phyloP scores from a whole-genome alignment of 1,140 invertebrate species.

The Pomacea maculata region DNA sequence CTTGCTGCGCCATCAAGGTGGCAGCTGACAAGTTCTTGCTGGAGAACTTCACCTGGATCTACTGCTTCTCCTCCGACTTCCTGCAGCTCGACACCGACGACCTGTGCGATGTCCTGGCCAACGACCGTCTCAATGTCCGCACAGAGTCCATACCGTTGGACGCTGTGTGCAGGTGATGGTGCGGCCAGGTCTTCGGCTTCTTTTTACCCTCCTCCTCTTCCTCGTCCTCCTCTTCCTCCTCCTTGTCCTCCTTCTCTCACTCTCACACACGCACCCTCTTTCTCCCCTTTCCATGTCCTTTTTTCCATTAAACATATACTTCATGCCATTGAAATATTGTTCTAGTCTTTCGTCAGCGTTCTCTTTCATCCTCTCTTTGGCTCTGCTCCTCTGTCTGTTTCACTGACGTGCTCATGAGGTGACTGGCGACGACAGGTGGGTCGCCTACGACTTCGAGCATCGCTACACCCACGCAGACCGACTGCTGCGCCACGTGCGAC shows the following conservation, averaged over 20 bases:
- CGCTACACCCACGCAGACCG: constrained; percentile 77
- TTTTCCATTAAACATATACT: no score
- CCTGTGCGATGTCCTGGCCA: constrained; percentile 92
- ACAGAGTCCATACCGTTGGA: constrained; percentile 91
- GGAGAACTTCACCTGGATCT: constrained; percentile 70
- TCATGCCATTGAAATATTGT: no score
- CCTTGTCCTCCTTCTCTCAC: no score
- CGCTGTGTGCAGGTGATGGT: constrained; percentile 72
- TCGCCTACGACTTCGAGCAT: constrained; percentile 93
- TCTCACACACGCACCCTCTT: no score
- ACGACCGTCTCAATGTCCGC: constrained; percentile 94
- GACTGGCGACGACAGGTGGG: constrained; percentile 82
- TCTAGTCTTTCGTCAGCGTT: no score
- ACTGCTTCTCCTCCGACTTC: constrained; percentile 83
- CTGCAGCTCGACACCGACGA: constrained; percentile 89
- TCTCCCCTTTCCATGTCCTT: no score
- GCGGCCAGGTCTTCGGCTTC: no score
- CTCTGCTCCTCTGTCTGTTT: no score
- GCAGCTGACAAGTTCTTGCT: constrained; percentile 70
- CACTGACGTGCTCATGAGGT: neutral
- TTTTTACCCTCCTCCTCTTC: no score
- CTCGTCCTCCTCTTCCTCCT: no score
- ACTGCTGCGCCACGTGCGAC: constrained; percentile 74
- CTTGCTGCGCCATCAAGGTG: constrained; percentile 70
- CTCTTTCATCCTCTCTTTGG: no score